Conservation (phyloP, 2,888 invertebrate genomes). For the Drosophila incognita region DNA sequence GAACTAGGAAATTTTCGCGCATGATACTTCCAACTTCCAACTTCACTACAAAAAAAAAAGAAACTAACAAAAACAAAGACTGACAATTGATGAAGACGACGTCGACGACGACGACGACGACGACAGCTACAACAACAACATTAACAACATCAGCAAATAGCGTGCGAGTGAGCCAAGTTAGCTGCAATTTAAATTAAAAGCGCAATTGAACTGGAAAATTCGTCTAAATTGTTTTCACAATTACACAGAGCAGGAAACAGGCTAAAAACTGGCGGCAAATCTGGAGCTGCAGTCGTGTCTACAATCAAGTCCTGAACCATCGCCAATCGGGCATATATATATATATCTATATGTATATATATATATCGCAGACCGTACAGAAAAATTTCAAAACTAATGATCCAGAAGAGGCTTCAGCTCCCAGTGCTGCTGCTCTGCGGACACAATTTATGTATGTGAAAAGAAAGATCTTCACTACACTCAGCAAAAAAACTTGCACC, state of each 20-base stretch:
- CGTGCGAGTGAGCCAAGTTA: slow-evolving; percentile 34
- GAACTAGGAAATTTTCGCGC: slow-evolving; percentile 56
- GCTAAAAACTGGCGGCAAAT: slow-evolving; percentile 15
- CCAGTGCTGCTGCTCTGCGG: slow-evolving; percentile 45
- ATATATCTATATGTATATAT: neutral
- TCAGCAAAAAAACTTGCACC: neutral
- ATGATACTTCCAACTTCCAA: slow-evolving; percentile 50
- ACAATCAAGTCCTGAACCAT: slow-evolving; percentile 71
- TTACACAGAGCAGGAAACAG: slow-evolving; percentile 59
- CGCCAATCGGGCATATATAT: slow-evolving; percentile 18
- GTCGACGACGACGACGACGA: slow-evolving; percentile 20
- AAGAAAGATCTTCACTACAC: slow-evolving; percentile 57
- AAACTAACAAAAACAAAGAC: slow-evolving; percentile 29
- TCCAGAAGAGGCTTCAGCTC: slow-evolving; percentile 35
- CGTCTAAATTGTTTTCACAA: slow-evolving; percentile 74
- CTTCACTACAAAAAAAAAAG: slow-evolving; percentile 16
- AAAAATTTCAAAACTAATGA: slow-evolving; percentile 74
- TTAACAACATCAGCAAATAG: neutral
- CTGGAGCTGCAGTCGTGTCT: slow-evolving; percentile 36
- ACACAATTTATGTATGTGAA: slow-evolving; percentile 76
- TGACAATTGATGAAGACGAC: slow-evolving; percentile 72
- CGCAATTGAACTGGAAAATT: slow-evolving; percentile 82
- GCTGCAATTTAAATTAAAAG: slow-evolving; percentile 79
- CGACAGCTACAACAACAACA: slow-evolving; percentile 20
- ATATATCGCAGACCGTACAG: slow-evolving; percentile 48